Evolutionary conservation across 2,888 invertebrate species (phyloP).

Genomic region (Drosophila paucipuncta): DNA sequence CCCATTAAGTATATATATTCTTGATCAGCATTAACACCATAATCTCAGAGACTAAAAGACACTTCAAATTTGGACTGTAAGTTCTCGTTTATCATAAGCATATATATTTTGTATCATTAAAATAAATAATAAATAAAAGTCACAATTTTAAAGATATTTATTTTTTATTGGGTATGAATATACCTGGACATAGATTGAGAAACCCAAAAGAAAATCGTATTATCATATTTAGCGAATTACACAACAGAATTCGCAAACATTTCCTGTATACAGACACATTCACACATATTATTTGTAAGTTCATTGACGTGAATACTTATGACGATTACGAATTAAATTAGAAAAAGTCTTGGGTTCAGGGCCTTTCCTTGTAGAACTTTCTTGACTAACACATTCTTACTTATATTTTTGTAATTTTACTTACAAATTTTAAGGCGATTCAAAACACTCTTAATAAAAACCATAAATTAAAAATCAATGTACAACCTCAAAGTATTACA

Average conservation of each 20-base stretch:
- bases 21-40: not conserved
- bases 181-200: not conserved
- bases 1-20: not conserved
- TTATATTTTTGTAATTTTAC: not conserved
- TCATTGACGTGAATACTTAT: not conserved
- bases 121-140: not conserved
- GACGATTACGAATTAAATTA: not conserved
- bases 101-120: not conserved
- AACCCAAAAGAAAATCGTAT: not conserved
- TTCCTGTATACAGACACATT: not conserved
- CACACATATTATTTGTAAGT: not conserved
- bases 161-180: not conserved
- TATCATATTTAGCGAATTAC: not conserved
- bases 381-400: not conserved
- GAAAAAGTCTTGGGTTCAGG: not conserved
- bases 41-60: not conserved
- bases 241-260: not conserved
- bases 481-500: not conserved
- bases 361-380: not conserved
- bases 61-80: not conserved
- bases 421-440: not conserved
- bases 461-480: not conserved
- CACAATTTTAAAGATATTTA: rapidly evolving
- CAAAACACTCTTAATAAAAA: not conserved
- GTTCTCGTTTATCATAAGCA: not conserved